Conservation (phyloP, 2,888 invertebrate species). For the Dryadula phaetusa region DNA sequence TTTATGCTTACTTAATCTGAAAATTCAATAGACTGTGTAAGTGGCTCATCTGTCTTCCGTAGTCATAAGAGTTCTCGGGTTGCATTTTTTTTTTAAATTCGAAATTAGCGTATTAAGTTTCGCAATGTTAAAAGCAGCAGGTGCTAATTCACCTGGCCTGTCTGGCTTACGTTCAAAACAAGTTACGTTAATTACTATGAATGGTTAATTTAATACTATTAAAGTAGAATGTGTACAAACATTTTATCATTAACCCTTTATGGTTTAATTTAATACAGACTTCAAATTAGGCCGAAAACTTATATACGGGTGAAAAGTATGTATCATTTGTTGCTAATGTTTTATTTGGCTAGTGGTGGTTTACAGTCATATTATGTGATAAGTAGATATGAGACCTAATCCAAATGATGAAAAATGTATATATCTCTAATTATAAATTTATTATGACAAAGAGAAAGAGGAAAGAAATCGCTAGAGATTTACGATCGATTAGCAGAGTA, state of each 20-base stretch:
- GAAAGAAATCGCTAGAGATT: too few species aligned
- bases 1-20: slow-evolving; percentile 35
- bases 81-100: slow-evolving; percentile 60
- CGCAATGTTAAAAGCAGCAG: slow-evolving; percentile 68
- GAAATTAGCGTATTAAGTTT: slow-evolving; percentile 79
- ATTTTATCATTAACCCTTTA: not conserved
- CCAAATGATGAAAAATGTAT: too few species aligned
- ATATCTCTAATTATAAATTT: too few species aligned
- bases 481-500: not conserved
- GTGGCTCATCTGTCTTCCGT: slow-evolving; percentile 74
- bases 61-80: slow-evolving; percentile 69
- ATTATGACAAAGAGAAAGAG: too few species aligned
- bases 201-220: slow-evolving; percentile 32
- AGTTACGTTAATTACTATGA: slow-evolving; percentile 66
- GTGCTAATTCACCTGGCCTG: slow-evolving; percentile 76
- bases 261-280: not conserved
- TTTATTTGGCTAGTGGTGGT: too few species aligned
- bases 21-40: slow-evolving; percentile 72
- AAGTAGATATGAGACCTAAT: too few species aligned
- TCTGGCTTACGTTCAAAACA: slow-evolving; percentile 68
- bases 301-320: not conserved
- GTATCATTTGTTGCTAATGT: not conserved
- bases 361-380: too few species aligned
- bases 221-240: not conserved
- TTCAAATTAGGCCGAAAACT: not conserved